A percentile compares a stretch with the other conserved stretches of the same genome.
Evolutionary conservation across 2,797 vertebrate genomes (phyloP).

Genomic region (Menidia menidia): DNA sequence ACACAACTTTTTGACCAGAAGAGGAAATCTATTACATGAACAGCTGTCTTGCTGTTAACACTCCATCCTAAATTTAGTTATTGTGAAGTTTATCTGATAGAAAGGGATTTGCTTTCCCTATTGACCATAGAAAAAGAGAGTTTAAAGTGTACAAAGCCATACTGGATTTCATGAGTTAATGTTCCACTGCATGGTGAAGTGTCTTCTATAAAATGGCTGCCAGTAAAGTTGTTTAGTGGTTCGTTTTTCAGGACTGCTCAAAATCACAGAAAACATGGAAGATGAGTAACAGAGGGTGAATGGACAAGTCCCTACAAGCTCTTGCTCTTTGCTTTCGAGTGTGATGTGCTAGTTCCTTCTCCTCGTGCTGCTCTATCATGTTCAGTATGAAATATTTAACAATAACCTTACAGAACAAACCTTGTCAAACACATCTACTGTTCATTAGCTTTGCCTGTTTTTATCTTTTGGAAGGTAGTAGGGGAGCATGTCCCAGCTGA

Average conservation of each 20-base stretch:
- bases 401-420: not conserved
- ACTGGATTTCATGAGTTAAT: not conserved
- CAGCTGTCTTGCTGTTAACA: slow-evolving; percentile 58
- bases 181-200: not conserved
- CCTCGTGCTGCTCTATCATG: slow-evolving; percentile 12
- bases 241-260: slow-evolving; percentile 23
- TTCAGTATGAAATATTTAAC: slow-evolving; percentile 21
- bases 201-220: not conserved
- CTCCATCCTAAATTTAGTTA: slow-evolving; percentile 40
- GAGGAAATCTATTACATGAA: slow-evolving; percentile 42
- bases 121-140: slow-evolving; percentile 2
- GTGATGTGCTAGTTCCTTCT: slow-evolving; percentile 12
- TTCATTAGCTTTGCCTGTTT: not conserved
- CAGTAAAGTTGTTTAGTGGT: slow-evolving; percentile 14
- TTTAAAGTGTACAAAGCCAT: not conserved
- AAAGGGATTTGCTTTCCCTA: slow-evolving; percentile 16
- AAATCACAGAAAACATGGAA: slow-evolving; percentile 28
- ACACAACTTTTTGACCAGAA: slow-evolving; percentile 44
- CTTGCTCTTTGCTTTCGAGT: slow-evolving; percentile 17
- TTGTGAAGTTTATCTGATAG: slow-evolving; percentile 39
- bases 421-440: not conserved
- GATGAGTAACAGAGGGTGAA: slow-evolving; percentile 28
- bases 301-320: slow-evolving; percentile 32
- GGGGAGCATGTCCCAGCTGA: not conserved
- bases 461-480: not conserved